Evolutionary conservation across 1,140 invertebrate genomes (phyloP).

Genomic region (Anadara kagoshimensis): DNA sequence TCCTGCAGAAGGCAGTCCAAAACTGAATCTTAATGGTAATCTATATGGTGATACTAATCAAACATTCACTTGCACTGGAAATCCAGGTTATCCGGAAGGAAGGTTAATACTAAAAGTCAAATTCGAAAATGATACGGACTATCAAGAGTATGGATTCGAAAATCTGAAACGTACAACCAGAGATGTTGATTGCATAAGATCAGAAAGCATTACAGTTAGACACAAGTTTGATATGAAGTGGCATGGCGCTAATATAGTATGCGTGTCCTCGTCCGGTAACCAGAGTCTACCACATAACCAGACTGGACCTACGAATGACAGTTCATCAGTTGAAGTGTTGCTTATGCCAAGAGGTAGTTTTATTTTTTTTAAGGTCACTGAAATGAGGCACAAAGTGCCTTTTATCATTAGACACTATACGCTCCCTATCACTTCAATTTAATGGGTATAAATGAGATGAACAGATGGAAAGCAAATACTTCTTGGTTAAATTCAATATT

Average conservation of each 20-base stretch:
- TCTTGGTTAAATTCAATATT: too few relatives aligned
- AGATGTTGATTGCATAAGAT: slow-evolving; percentile 10
- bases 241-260: slow-evolving; percentile 24
- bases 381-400: too few relatives aligned
- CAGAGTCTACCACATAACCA: slow-evolving; percentile 7
- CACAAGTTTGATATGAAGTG: slow-evolving; percentile 13
- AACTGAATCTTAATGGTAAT: slow-evolving; percentile 16
- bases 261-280: background rate
- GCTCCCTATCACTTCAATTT: too few relatives aligned
- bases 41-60: slow-evolving; percentile 20
- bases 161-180: slow-evolving; percentile 5
- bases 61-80: slow-evolving; percentile 19
- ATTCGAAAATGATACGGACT: slow-evolving; percentile 5
- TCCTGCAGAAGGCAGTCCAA: slow-evolving; percentile 7
- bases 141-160: slow-evolving; percentile 17
- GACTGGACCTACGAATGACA: too few relatives aligned
- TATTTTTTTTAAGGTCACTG: too few relatives aligned
- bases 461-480: too few relatives aligned
- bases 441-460: too few relatives aligned
- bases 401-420: too few relatives aligned
- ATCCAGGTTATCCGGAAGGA: slow-evolving; percentile 28
- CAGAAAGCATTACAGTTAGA: slow-evolving; percentile 7
- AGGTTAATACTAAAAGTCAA: slow-evolving; percentile 18
- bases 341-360: too few relatives aligned
- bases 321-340: too few relatives aligned